Base-by-base conservation (phyloP, 2,113 vertebrate genomes). In the Vidua chalybeata region DNA sequence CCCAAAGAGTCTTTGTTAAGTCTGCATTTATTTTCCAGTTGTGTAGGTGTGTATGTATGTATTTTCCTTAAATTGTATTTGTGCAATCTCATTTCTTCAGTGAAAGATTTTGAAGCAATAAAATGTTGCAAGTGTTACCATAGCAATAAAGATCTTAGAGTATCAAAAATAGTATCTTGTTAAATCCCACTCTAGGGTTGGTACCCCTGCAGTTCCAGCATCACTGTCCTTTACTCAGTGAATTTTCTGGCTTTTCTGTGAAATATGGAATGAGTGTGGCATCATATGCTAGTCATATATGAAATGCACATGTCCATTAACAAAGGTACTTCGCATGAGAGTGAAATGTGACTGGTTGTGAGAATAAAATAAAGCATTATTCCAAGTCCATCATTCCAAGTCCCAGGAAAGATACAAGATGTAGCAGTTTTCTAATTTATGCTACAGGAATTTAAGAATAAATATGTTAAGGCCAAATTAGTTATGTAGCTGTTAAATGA, bases 91-190 rank as follows among this genome's bases (percentile, higher is more conserved):
- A 54, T 93, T 97, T 89, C 58, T 91, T 66, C 46, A 59, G 46
- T 37, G 10, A 91, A 83, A 79, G 59, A 68, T 83, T 86, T 80
- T 87, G 33, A 79, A 75, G 83, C n/a, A 83, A 83, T 76, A 85
- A 87, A 94, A 73, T 35, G 16, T 31, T 88, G 39, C 64, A 87
- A 81, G 31, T 43, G 93, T 96, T 96, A 84, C 96, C 89, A 96
- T 90, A 91, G 94, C n/a, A 76, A 90, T 95, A 83, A 92, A 66
- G 76, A 89, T 63, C 64, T 76, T 24, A 48, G 54, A 73, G 17
- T 62, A 84, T 73, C 54, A 96, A 88, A 90, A 93, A 74, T 31
- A 63, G 27, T 27, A 61, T 69, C 58, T 41, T 90, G 39, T 84
- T 95, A 92, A 93, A 96, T 79, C 20, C 67, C 39, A 67, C 35